A percentile compares a stretch with the other conserved stretches of the same genome.
Evolutionary conservation across 2,888 invertebrate species (phyloP).

Genomic region (Pandemis corylana): DNA sequence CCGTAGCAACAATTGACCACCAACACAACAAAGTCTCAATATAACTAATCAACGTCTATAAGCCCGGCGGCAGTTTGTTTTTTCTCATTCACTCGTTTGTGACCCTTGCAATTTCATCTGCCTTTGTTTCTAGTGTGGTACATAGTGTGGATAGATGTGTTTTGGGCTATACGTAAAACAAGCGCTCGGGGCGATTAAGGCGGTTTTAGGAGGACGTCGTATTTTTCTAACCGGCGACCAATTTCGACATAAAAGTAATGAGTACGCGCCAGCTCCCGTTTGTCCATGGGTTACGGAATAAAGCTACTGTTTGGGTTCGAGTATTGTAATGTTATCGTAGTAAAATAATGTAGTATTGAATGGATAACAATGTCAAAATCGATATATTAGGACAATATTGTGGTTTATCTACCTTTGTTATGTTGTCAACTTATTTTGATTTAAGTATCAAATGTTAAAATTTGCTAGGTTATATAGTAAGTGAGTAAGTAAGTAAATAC

Average conservation of each 20-base stretch:
- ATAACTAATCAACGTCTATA: slow-evolving; percentile 25
- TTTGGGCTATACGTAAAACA: slow-evolving; percentile 15
- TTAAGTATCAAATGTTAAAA: too few relatives aligned
- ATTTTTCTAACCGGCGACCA: slow-evolving; percentile 18
- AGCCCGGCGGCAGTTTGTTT: slow-evolving; percentile 21
- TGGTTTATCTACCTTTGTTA: too few relatives aligned
- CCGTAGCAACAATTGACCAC: not conserved
- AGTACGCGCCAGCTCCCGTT: slow-evolving; percentile 2
- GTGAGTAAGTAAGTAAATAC: too few relatives aligned
- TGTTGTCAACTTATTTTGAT: too few relatives aligned
- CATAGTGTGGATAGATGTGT: slow-evolving; percentile 5
- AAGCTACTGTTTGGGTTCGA: not conserved
- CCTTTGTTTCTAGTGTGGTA: slow-evolving; percentile 28
- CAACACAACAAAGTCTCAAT: slow-evolving; percentile 8
- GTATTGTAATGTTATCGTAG: not conserved
- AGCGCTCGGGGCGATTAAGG: slow-evolving; percentile 24
- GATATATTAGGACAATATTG: too few relatives aligned
- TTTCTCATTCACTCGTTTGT: slow-evolving; percentile 34
- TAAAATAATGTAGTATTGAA: not conserved
- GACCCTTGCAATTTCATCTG: slow-evolving; percentile 38
- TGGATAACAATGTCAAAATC: too few relatives aligned
- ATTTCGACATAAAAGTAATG: slow-evolving; percentile 20
- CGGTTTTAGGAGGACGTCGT: slow-evolving; percentile 24
- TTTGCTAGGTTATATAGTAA: too few relatives aligned
- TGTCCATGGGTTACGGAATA: not conserved